Evolutionary conservation across 2,797 vertebrate species (phyloP), one percentile per base, ranked within the genome.

Genomic region (Dermochelys coriacea): DNA sequence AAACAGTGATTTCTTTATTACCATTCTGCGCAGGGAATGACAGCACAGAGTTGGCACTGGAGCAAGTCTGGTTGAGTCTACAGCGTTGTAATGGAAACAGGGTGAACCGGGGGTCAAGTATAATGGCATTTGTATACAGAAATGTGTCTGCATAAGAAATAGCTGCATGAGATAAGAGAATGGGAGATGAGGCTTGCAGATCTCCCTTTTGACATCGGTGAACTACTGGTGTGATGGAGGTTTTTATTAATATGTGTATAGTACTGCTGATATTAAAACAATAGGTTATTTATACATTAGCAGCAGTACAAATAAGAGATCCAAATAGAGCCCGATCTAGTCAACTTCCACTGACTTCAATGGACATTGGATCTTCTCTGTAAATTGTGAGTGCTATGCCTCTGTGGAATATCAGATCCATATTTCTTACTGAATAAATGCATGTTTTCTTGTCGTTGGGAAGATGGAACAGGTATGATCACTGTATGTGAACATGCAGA

Each of bases 1-100:
- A 98, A 99, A 99, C 98, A 99, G 98, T 98, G 98, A 98, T 98
- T 98, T 98, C 98, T 99, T 99, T 99, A 99, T 99, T 98, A 98
- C 85, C 94, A 96, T 98, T 98, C 97, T 97, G 97, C 59, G 23
- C 96, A 97, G 97, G 98, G 97, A 97, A 98, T 97, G 98, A 98
- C 97, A 97, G 98, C 98, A 97, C 97, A 98, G 98, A 98, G 97
- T 98, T 98, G 98, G 98, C 97, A 90, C 96, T 94, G 88, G 88
- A 98, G 98, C 98, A 98, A 98, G 98, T 98, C 98, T 98, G 96
- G 98, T 98, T 91, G 88, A 98, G 98, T 98, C 97, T 98, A 98
- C 97, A 97, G 98, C 96, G 97, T 97, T 98, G 98, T 98, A 98
- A 98, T 98, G 98, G 98, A 99, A 98, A 98, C 95, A 91, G 97